Conservation (phyloP, 1,140 invertebrate species). For the Drosophila arawakana region DNA sequence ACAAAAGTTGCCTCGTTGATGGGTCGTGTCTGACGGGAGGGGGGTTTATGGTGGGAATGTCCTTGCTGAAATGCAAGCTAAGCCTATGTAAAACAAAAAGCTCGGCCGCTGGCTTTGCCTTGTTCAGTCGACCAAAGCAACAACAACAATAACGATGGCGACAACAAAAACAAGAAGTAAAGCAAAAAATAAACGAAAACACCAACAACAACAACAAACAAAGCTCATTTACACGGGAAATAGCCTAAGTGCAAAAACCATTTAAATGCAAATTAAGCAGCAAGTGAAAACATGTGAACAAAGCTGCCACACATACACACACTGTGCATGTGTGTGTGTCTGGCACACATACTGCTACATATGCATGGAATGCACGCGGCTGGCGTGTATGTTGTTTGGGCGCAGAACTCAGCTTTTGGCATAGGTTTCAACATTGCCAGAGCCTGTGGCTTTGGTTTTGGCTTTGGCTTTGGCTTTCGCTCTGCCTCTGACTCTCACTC, state of each 20-base stretch:
- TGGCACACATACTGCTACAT: neutral
- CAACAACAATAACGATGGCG: conserved; percentile 12
- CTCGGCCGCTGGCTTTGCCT: conserved; percentile 36
- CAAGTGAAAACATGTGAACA: conserved; percentile 84
- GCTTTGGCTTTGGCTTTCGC: conserved; percentile 34
- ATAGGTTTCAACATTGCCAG: conserved; percentile 17
- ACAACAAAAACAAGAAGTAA: conserved; percentile 41
- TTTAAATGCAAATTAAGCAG: conserved; percentile 84
- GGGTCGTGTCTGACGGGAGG: neutral
- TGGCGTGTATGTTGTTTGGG: conserved; percentile 41
- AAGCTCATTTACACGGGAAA: conserved; percentile 84
- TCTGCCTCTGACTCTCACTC: conserved; percentile 15
- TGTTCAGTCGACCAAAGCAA: conserved; percentile 43
- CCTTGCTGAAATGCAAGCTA: conserved; percentile 63
- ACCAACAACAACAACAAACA: conserved; percentile 51
- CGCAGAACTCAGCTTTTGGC: conserved; percentile 22
- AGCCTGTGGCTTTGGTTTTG: conserved; percentile 46
- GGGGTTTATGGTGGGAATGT: conserved; percentile 26
- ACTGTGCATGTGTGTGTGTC: neutral
- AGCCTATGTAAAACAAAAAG: conserved; percentile 58
- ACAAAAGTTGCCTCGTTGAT: conserved; percentile 8
- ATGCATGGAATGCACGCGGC: conserved; percentile 46
- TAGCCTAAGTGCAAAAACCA: conserved; percentile 83
- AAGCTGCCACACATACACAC: conserved; percentile 46
- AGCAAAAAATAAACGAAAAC: conserved; percentile 14